Conservation (phyloP, 2,113 vertebrate species). For the Barbus barbus region DNA sequence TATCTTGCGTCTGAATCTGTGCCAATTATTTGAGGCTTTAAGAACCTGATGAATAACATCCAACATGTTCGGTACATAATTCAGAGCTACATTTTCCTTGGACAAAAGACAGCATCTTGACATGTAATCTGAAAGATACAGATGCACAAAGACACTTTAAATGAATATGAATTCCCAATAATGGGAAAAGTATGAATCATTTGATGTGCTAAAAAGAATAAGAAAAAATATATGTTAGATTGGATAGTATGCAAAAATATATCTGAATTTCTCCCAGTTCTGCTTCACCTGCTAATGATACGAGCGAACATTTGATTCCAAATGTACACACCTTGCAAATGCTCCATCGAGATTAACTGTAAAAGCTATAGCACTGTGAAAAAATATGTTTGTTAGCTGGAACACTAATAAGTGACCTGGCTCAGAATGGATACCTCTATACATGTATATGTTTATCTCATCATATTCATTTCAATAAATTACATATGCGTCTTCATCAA, state of each 20-base stretch:
- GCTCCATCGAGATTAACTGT: conserved; percentile 60
- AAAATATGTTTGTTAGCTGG: conserved; percentile 57
- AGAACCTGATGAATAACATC: background rate
- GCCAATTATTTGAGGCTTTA: conserved; percentile 22
- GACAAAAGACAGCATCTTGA: conserved; percentile 24
- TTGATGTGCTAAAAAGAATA: background rate
- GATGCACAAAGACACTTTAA: background rate
- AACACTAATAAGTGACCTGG: conserved; percentile 62
- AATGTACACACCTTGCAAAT: conserved; percentile 63
- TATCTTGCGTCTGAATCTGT: background rate
- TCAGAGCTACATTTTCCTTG: conserved; percentile 40
- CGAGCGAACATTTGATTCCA: conserved; percentile 13
- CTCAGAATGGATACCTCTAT: conserved; percentile 51
- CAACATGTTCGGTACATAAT: no score
- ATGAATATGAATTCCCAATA: background rate
- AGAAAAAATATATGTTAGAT: conserved; percentile 43
- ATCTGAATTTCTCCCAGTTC: background rate
- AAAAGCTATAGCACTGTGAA: conserved; percentile 65
- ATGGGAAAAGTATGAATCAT: background rate
- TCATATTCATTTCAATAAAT: conserved; percentile 70
- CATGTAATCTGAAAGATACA: conserved; percentile 13
- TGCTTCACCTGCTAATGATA: conserved; percentile 31
- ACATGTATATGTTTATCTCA: conserved; percentile 56
- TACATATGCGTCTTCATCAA: conserved; percentile 70
- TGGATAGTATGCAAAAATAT: conserved; percentile 52